Conservation (phyloP, 2,888 invertebrate species). For the Cantharis nigra region DNA sequence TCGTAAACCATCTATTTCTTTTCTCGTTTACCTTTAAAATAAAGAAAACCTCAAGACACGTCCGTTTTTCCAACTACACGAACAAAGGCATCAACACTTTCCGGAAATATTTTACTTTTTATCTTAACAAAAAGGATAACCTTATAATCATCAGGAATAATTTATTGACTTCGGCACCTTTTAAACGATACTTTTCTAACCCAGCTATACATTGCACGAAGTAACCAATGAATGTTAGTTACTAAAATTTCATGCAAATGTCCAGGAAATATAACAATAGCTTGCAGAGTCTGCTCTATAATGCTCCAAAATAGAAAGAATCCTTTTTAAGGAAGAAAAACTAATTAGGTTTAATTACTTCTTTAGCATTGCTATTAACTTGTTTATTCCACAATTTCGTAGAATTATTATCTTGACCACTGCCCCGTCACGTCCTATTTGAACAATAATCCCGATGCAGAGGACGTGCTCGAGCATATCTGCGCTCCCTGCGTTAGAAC, state of each 20-base stretch:
- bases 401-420: conserved; percentile 1
- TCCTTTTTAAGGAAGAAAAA: conserved; percentile 13
- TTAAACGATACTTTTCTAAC: too few relatives aligned
- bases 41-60: not conserved
- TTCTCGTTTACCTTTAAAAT: conserved; percentile 22
- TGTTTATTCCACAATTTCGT: conserved; percentile 1
- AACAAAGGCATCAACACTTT: not conserved
- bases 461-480: not conserved
- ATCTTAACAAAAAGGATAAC: too few relatives aligned
- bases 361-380: not conserved
- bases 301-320: not conserved
- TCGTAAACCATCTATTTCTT: conserved; percentile 22
- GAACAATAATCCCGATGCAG: not conserved
- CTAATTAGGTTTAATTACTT: not conserved
- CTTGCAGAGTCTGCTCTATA: not conserved
- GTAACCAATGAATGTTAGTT: conserved; percentile 16
- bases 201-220: not conserved
- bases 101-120: not conserved
- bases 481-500: conserved; percentile 17
- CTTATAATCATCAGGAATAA: not conserved
- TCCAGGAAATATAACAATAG: conserved; percentile 26
- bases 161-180: not conserved
- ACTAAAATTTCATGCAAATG: conserved; percentile 22
- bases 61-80: not conserved
- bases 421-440: not conserved